Percentiles rank a stretch among this genome's conserved stretches.
Conservation (phyloP, 2,888 invertebrate species). For the Norana najaformis region DNA sequence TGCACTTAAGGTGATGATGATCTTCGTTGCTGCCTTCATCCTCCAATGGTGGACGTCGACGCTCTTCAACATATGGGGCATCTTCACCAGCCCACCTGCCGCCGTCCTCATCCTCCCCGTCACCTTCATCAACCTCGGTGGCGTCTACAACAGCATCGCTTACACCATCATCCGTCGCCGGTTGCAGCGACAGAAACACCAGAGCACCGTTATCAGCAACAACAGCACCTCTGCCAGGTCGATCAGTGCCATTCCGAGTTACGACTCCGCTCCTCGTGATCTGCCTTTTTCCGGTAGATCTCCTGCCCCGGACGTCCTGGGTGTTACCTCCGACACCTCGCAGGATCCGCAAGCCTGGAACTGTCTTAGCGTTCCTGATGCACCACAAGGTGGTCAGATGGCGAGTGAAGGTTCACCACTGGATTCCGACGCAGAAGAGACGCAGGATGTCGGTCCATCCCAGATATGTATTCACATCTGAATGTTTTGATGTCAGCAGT, state of each 20-base stretch:
- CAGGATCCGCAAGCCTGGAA: not conserved
- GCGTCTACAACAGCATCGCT: slow-evolving; percentile 32
- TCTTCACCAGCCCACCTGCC: not conserved
- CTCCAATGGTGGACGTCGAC: slow-evolving; percentile 35
- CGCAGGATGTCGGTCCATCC: not conserved
- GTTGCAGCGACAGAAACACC: not conserved
- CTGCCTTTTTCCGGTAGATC: not conserved
- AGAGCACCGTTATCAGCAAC: not conserved
- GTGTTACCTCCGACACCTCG: not conserved
- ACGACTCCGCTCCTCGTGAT: not conserved
- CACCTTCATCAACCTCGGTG: slow-evolving; percentile 37
- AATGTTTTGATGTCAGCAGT: too few species aligned
- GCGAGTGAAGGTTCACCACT: too few species aligned
- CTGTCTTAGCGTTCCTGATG: not conserved
- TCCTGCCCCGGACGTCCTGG: not conserved
- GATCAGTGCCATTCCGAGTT: not conserved
- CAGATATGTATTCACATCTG: not conserved
- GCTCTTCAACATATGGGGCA: slow-evolving; percentile 29
- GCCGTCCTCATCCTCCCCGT: slow-evolving; percentile 28
- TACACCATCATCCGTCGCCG: slow-evolving; percentile 17
- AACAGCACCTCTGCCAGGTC: not conserved
- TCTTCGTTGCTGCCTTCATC: slow-evolving; percentile 37
- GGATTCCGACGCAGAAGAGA: not conserved
- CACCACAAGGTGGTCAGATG: too few species aligned
- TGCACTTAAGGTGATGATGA: slow-evolving; percentile 30